Evolutionary conservation across 2,888 invertebrate genomes (phyloP), one percentile per base, ranked within the genome.

Genomic region (Neocrepidodera transversa): DNA sequence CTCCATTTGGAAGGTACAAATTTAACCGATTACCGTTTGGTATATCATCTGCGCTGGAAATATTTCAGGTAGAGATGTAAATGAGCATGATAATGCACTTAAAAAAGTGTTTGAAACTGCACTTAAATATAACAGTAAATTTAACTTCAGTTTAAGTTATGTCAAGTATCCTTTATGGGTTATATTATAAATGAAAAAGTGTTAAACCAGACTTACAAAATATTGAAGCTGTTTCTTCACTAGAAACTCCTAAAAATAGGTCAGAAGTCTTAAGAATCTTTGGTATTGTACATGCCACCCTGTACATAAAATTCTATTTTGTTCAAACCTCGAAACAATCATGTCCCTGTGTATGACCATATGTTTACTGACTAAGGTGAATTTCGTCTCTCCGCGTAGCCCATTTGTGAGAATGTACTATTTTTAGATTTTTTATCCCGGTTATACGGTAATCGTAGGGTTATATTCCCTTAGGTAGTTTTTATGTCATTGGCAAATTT

Each of bases 11-110:
- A 5, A 53, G 58, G 40, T 73, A 63, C 58, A 57, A 57, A 57
- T 73, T 62, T 58, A 48, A 48, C n/a, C 63, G 70, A 18, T 13
- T 71, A 18, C 68, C 70, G 0, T 72, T 71, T 65, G 71, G 69
- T 0, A 18, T 73, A 1, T 57, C 43, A 6, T 10, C 30, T 4
- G 30, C 30, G 70, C 71, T 58, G 13, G 56, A 53, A 67, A 60
- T 58, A 64, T 62, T 36, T 62, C 52, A 28, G 63, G 62, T n/a
- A 43, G 51, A 54, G 40, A 47, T 36, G 58, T 64, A 26, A 18
- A 10, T 16, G 60, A 67, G 35, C 66, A 70, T 64, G 65, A 67
- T 52, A 23, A 47, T 30, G 55, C 50, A 10, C 47, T 67, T 11
- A 49, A 58, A 26, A 26, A 20, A 6, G 61, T 66, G 8, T 23